Base-by-base conservation (phyloP, 2,797 vertebrate species). In the Merluccius polli region DNA sequence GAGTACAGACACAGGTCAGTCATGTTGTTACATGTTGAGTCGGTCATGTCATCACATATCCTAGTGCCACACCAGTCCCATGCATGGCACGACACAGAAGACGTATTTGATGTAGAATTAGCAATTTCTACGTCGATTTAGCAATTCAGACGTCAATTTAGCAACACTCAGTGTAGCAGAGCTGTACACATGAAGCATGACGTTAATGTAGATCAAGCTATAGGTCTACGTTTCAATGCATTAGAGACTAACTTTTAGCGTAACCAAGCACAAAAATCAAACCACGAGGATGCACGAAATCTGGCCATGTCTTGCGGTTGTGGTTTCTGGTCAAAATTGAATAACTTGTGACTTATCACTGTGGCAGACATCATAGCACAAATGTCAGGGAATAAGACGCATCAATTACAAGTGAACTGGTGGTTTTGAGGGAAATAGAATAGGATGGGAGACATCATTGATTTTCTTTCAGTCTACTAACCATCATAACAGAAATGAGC, bases 401-500 rank as follows among this genome's bases (percentile, higher is more conserved):
- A 59, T 24, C 21, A 10, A 59, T 10, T 59, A 6, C 7, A 24
- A 59, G 6, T 24, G 21, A 65, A 12, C 13, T 65, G 59, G 59
- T 65, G 24, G 59, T 65, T 65, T 27, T 65, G 24, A 74, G 29
- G 2, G 18, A 31, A 52, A 32, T 29, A 4, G n/a, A 73, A 29
- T 38, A 73, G 13, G n/a, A 27, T 24, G 59, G 59, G 59, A 63
- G 59, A 65, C 24, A 12, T 24, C 0, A 24, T 59, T n/a, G 15
- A 6, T 65, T 30, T 31, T 16, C 21, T 15, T 59, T 15, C 29
- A 29, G n/a, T n/a, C 32, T 31, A 90, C 94, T 92, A 52, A 98
- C 97, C 96, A 95, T 84, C 95, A 99, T 96, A 71, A 95, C 91
- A 0, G 83, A 86, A 71, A 98, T 91, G 7, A 99, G 94, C 82